These are phyloP conservation scores for Apotomis capreana DNA, from an alignment of 2,888 invertebrate genomes.

Conservation along the genomic window DNA sequence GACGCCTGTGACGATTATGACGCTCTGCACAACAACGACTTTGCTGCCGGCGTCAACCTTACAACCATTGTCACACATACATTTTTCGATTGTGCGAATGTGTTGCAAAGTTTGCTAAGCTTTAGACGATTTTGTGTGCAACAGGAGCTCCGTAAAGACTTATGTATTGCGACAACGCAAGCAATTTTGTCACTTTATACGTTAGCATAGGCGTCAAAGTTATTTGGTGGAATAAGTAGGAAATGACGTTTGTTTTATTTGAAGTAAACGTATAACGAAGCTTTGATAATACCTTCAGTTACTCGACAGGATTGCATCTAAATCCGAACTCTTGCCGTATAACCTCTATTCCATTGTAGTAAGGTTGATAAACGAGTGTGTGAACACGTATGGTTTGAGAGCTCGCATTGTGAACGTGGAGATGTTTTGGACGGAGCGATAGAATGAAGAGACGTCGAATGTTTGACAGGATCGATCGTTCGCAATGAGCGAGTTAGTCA, in stretches of 20 bases:
- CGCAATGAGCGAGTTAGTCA: conserved; percentile 7
- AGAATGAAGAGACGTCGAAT: conserved; percentile 15
- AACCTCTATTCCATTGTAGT: background rate
- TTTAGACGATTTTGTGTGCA: conserved; percentile 56
- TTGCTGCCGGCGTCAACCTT: conserved; percentile 54
- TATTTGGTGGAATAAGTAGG: conserved; percentile 5
- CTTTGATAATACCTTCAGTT: conserved; percentile 62
- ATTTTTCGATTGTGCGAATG: conserved; percentile 59
- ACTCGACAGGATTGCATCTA: conserved; percentile 61
- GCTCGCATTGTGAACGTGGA: conserved; percentile 30
- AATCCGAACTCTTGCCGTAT: conserved; percentile 6
- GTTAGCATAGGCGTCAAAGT: conserved; percentile 9
- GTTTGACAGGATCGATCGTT: conserved; percentile 20
- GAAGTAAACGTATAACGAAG: conserved; percentile 58
- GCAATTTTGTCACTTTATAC: background rate
- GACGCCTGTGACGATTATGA: conserved; percentile 76
- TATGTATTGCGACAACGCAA: background rate
- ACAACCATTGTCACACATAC: conserved; percentile 56
- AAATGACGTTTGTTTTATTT: conserved; percentile 32
- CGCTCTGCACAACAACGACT: conserved; percentile 58
- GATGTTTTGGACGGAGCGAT: conserved; percentile 32
- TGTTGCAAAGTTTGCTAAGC: conserved; percentile 57
- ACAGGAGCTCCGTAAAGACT: conserved; percentile 21
- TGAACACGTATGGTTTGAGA: conserved; percentile 14
- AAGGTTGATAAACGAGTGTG: conserved; percentile 3